Evolutionary conservation across 1,140 invertebrate species (phyloP).

Genomic region (Drosophila tristis): DNA sequence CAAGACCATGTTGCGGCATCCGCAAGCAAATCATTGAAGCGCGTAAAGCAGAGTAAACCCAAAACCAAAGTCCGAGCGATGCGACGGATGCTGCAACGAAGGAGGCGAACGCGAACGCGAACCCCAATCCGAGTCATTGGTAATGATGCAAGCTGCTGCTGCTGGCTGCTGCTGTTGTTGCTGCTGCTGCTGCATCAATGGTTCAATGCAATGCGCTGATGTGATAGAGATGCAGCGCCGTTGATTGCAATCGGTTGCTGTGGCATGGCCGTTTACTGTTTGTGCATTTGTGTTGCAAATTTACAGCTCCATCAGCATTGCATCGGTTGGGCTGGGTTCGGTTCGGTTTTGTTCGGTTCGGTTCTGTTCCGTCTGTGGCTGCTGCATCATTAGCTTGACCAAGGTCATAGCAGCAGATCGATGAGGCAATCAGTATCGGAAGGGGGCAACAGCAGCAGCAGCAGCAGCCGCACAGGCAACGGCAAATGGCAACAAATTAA

Average conservation of each 20-base stretch:
- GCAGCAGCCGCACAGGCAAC: slow-evolving; percentile 12
- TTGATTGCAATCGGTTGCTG: slow-evolving; percentile 67
- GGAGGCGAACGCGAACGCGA: background rate
- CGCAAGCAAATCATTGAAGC: slow-evolving; percentile 69
- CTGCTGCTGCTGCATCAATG: slow-evolving; percentile 1
- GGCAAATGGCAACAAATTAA: slow-evolving; percentile 65
- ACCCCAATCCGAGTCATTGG: slow-evolving; percentile 32
- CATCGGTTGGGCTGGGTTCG: slow-evolving; percentile 7
- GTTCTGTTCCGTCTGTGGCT: slow-evolving; percentile 17
- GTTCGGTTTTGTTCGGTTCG: slow-evolving; percentile 3
- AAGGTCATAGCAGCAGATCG: slow-evolving; percentile 61
- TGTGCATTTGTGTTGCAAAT: slow-evolving; percentile 77
- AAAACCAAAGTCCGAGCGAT: slow-evolving; percentile 14
- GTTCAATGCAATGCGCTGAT: slow-evolving; percentile 48
- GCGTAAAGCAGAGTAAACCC: slow-evolving; percentile 67
- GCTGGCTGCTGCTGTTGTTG: background rate
- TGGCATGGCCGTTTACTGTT: slow-evolving; percentile 48
- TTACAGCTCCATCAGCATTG: slow-evolving; percentile 71
- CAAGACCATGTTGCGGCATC: slow-evolving; percentile 2
- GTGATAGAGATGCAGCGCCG: slow-evolving; percentile 72
- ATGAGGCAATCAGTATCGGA: slow-evolving; percentile 60
- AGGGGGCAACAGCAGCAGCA: background rate
- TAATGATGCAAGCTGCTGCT: slow-evolving; percentile 40
- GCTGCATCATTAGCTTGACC: slow-evolving; percentile 63
- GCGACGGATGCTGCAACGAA: slow-evolving; percentile 58